Percentiles rank a stretch among this genome's conserved stretches.
Evolutionary conservation across 2,888 invertebrate species (phyloP).

Genomic region (Dynastes hyllus): DNA sequence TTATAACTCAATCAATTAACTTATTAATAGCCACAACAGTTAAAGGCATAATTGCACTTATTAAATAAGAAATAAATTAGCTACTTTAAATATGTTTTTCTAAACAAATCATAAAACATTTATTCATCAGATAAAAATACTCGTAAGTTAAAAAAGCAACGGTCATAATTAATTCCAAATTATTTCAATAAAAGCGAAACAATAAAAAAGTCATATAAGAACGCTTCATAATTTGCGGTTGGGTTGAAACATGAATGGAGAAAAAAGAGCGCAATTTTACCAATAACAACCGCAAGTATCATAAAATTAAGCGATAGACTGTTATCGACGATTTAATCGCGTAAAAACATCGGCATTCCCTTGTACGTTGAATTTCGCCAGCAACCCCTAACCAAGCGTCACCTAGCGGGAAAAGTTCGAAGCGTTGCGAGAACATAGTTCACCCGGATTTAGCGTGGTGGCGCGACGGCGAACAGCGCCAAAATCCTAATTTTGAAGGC

Average conservation of each 20-base stretch:
- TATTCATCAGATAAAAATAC: too few species aligned
- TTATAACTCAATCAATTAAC: not conserved
- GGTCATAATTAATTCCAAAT: not conserved
- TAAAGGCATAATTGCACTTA: too few species aligned
- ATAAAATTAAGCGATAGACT: conserved; percentile 21
- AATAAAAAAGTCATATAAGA: not conserved
- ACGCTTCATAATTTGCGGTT: not conserved
- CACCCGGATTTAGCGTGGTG: conserved; percentile 56
- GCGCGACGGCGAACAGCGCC: conserved; percentile 48
- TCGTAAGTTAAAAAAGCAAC: not conserved
- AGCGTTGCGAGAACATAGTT: conserved; percentile 54
- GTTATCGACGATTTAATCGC: conserved; percentile 13
- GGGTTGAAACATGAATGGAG: not conserved
- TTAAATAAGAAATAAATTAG: too few species aligned
- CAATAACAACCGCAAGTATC: conserved; percentile 13
- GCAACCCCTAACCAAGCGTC: conserved; percentile 56
- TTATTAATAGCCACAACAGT: not conserved
- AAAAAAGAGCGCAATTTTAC: not conserved
- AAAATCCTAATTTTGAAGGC: conserved; percentile 27
- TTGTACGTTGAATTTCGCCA: conserved; percentile 11
- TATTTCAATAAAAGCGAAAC: not conserved
- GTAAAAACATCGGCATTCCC: conserved; percentile 1
- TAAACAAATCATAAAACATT: not conserved
- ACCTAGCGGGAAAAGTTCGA: conserved; percentile 55
- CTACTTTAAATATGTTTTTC: not conserved